Percentiles rank a stretch among this genome's conserved stretches.
phyloP scores from a whole-genome alignment of 2,113 vertebrate species.

The Stegastes partitus region DNA sequence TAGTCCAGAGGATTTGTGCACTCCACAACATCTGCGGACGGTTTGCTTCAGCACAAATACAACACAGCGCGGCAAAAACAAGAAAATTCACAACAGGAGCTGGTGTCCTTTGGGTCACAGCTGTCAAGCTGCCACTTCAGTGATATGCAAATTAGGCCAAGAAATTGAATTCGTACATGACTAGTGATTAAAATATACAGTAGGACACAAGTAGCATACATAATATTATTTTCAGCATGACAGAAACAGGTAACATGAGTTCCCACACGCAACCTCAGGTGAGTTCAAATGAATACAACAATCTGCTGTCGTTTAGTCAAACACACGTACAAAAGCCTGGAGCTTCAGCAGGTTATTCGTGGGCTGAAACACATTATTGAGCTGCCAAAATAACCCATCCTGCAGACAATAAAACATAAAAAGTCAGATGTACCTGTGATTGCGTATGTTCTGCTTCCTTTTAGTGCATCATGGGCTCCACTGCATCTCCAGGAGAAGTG shows the following conservation, averaged over 20 bases:
- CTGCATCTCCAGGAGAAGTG: not conserved
- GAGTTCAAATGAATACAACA: not conserved
- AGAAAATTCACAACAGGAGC: not conserved
- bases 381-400: not conserved
- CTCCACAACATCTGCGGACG: conserved; percentile 13
- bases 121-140: conserved; percentile 16
- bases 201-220: not conserved
- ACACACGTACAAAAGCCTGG: not conserved
- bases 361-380: not conserved
- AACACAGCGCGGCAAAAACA: conserved; percentile 12
- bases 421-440: conserved; percentile 43
- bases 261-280: not conserved
- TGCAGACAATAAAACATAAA: conserved; percentile 1
- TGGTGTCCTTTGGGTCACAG: conserved; percentile 6
- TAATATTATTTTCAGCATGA: not conserved
- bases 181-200: not conserved
- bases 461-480: not conserved
- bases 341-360: not conserved
- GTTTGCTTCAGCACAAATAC: conserved; percentile 26
- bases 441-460: conserved; percentile 23
- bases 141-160: not conserved
- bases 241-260: not conserved
- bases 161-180: not conserved
- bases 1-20: conserved; percentile 41
- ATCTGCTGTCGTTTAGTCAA: not conserved